Evolutionary conservation across 2,797 vertebrate species (phyloP).

Genomic region (Oreortyx pictus): DNA sequence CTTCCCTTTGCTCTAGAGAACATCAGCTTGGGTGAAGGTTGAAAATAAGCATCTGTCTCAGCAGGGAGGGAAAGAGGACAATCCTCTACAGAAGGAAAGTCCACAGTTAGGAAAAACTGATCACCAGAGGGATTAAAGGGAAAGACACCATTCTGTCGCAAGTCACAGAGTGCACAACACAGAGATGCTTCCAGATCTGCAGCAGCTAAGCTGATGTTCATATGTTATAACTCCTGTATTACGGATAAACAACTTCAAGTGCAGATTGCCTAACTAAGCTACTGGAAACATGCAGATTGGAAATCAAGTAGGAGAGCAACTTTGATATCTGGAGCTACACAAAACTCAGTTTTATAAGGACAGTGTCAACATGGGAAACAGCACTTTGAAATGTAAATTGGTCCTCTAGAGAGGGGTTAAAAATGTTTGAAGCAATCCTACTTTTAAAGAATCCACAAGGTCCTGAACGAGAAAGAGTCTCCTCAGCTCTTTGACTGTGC

Average conservation of each 20-base stretch:
- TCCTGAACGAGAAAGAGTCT: slow-evolving; percentile 98
- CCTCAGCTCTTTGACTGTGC: slow-evolving; percentile 94
- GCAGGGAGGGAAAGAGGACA: neutral
- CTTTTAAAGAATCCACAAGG: slow-evolving; percentile 97
- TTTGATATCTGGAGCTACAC: neutral
- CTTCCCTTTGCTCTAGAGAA: neutral
- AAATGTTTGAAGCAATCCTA: slow-evolving; percentile 71
- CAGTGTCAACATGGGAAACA: neutral
- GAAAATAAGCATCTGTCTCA: neutral
- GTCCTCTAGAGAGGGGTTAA: neutral
- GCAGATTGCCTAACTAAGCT: neutral
- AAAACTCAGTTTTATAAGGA: neutral
- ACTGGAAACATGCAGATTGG: neutral
- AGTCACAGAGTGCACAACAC: neutral
- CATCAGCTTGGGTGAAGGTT: neutral
- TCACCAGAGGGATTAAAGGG: neutral
- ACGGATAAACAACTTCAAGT: neutral
- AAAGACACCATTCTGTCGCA: neutral
- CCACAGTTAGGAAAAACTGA: neutral
- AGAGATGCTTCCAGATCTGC: neutral
- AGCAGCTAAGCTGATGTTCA: neutral
- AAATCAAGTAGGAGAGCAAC: neutral
- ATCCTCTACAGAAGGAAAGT: neutral
- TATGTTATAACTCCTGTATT: neutral
- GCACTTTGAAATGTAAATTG: slow-evolving; percentile 7